Percentiles rank a stretch among this genome's conserved stretches.
Conservation (phyloP, 2,888 invertebrate species). For the Metallyticus violacea region DNA sequence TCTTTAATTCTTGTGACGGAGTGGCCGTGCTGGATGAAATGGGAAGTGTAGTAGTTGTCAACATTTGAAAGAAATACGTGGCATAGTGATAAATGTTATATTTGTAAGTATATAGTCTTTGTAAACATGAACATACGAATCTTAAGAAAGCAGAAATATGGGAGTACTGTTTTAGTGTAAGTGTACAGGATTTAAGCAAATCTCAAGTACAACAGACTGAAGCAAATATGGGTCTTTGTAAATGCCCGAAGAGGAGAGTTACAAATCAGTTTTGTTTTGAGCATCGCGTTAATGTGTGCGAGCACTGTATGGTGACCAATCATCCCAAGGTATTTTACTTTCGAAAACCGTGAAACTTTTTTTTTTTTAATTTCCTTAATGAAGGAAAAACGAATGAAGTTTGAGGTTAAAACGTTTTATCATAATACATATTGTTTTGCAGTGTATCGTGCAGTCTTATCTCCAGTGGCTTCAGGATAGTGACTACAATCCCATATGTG, state of each 20-base stretch:
- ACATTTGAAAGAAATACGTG: neutral
- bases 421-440: conserved; percentile 43
- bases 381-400: neutral
- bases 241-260: conserved; percentile 94
- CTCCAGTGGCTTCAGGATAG: conserved; percentile 97
- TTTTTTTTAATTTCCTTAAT: neutral
- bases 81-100: neutral
- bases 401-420: neutral
- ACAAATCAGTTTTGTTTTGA: conserved; percentile 99
- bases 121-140: neutral
- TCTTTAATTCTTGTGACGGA: too few species aligned
- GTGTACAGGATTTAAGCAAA: neutral
- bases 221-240: conserved; percentile 90
- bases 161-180: neutral
- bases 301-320: conserved; percentile 95
- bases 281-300: conserved; percentile 98
- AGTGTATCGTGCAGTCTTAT: conserved; percentile 99
- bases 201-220: neutral
- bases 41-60: neutral
- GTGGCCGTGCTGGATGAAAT: neutral
- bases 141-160: neutral
- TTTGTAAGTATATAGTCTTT: neutral
- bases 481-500: conserved; percentile 93
- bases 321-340: conserved; percentile 78
- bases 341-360: neutral